Base-by-base conservation (phyloP, 2,113 vertebrate species). In the Sitta europaea region DNA sequence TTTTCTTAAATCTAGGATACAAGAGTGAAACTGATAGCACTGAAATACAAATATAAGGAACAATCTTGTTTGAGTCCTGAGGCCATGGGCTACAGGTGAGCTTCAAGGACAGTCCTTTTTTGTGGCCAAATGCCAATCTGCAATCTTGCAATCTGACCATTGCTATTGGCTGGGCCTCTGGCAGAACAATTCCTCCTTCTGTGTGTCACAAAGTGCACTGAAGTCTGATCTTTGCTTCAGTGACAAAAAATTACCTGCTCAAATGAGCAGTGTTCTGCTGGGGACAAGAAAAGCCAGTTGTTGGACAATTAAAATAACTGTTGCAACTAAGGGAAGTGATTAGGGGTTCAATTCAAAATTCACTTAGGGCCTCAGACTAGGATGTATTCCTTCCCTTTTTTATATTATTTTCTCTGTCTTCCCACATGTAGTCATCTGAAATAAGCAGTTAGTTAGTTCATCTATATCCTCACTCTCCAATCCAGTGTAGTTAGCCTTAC, bases 131-230 rank as follows among this genome's bases (percentile, higher is more conserved):
- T 67, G 53, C 15, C 24, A 61, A n/a, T n/a, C 25, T 45, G 40
- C 20, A n/a, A n/a, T n/a, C n/a, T 47, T 72, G 12, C 57, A 55
- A 31, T 62, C 25, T 68, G 57, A 72, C 61, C 36, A n/a, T 8
- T 54, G 54, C 40, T 48, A 1, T n/a, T 2, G 0, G 4, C 38
- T 73, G 42, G n/a, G 36, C 8, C 12, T 61, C 11, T 71, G 1
- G 1, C 42, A 65, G 35, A 66, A 88, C 76, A 93, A 22, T 54
- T 82, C 54, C 31, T 68, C 45, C 23, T 85, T 61, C 58, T 1
- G 0, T 25, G 12, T 43, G 17, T 61, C 59, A 59, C 1, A 3
- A 77, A 71, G 33, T 2, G 5, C 42, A 38, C 24, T 31, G 48
- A 55, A 2, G 1, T 45, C 57, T 63, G 29, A 76, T 10, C 48